A percentile compares a stretch with the other conserved stretches of the same genome.
phyloP scores from a whole-genome alignment of 2,888 invertebrate genomes.

The Calameuta filiformis region DNA sequence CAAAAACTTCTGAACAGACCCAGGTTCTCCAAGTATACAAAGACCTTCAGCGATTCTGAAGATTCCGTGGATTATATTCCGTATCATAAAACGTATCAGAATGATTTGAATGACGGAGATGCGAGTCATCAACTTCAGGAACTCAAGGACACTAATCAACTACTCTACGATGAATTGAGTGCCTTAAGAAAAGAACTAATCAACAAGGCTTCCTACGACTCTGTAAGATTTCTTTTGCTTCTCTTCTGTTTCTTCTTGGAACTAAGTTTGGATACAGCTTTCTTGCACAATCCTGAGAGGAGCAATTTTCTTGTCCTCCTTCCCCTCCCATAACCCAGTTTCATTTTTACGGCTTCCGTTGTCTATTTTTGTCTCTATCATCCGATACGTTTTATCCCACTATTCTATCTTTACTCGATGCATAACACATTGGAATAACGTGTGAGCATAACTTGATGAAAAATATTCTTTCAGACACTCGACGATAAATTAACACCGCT shows the following conservation, averaged over 20 bases:
- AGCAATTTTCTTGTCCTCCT: conserved; percentile 1
- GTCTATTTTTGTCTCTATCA: conserved; percentile 10
- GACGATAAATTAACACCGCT: conserved; percentile 50
- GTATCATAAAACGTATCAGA: conserved; percentile 49
- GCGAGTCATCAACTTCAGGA: conserved; percentile 47
- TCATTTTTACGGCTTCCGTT: background rate
- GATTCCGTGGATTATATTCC: conserved; percentile 57
- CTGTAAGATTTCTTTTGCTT: conserved; percentile 35
- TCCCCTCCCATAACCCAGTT: conserved; percentile 13
- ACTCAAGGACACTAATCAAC: conserved; percentile 52
- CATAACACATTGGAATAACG: background rate
- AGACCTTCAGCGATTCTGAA: conserved; percentile 59
- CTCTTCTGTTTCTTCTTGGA: background rate
- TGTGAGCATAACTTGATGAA: background rate
- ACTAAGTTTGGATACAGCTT: conserved; percentile 3
- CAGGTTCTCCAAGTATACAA: conserved; percentile 48
- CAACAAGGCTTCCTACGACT: conserved; percentile 36
- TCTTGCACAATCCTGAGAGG: background rate
- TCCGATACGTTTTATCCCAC: conserved; percentile 4
- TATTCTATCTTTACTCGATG: background rate
- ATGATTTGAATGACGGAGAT: conserved; percentile 49
- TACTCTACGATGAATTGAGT: conserved; percentile 48
- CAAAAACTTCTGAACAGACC: conserved; percentile 40
- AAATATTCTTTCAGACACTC: conserved; percentile 36
- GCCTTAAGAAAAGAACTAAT: conserved; percentile 47